Conservation (phyloP, 1,140 invertebrate species). For the Chionoecetes opilio region DNA sequence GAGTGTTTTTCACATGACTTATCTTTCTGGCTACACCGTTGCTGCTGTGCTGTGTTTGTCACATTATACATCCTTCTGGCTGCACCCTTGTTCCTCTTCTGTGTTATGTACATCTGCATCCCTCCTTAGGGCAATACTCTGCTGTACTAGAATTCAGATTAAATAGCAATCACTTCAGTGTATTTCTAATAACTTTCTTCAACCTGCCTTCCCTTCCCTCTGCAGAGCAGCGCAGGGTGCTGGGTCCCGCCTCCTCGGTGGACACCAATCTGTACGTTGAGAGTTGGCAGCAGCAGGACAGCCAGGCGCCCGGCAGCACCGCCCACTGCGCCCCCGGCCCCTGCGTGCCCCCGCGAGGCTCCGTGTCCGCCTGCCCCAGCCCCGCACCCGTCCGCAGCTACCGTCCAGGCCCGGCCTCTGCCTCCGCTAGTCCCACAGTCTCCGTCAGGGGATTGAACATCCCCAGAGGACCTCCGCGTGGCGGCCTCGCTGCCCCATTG, state of each 20-base stretch:
- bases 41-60: too few relatives aligned
- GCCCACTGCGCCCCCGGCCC: neutral
- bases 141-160: too few relatives aligned
- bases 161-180: too few relatives aligned
- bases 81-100: too few relatives aligned
- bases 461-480: slow-evolving; percentile 13
- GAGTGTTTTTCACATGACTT: too few relatives aligned
- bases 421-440: slow-evolving; percentile 66
- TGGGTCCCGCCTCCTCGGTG: slow-evolving; percentile 70
- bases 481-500: neutral
- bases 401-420: slow-evolving; percentile 58
- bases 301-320: slow-evolving; percentile 28
- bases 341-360: neutral
- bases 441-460: slow-evolving; percentile 34
- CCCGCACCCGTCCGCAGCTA: slow-evolving; percentile 69
- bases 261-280: slow-evolving; percentile 75
- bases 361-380: slow-evolving; percentile 73
- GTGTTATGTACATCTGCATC: too few relatives aligned
- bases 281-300: slow-evolving; percentile 73
- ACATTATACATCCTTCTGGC: too few relatives aligned
- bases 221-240: slow-evolving; percentile 69
- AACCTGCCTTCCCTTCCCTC: neutral
- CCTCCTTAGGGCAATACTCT: too few relatives aligned
- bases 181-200: neutral
- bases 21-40: too few relatives aligned